Evolutionary conservation across 2,797 vertebrate species (phyloP).

Genomic region (Characodon lateralis): DNA sequence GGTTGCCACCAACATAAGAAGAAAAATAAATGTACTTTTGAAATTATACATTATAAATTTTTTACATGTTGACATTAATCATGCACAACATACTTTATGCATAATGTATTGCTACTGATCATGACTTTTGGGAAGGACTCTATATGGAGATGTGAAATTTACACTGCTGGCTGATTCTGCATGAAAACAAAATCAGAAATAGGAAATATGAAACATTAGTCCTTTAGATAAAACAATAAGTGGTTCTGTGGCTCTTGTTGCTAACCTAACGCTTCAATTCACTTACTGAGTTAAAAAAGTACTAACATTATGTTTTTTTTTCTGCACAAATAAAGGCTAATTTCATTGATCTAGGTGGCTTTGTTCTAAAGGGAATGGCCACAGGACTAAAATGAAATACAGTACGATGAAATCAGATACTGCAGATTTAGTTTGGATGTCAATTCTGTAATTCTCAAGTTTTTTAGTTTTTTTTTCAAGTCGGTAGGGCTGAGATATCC

Average conservation of each 20-base stretch:
- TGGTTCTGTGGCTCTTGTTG: constrained; percentile 30
- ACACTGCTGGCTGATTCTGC: constrained; percentile 47
- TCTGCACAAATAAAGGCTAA: background rate
- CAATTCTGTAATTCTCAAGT: constrained; percentile 59
- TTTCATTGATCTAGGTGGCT: background rate
- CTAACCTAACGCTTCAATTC: background rate
- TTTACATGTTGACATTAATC: constrained; percentile 41
- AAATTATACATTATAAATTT: constrained; percentile 24
- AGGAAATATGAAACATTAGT: constrained; percentile 36
- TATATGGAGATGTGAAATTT: constrained; percentile 50
- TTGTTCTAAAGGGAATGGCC: background rate
- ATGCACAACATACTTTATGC: constrained; percentile 33
- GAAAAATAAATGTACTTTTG: constrained; percentile 11
- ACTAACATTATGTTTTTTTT: background rate
- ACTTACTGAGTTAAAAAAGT: too few relatives aligned
- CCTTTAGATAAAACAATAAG: constrained; percentile 18
- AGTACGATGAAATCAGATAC: constrained; percentile 18
- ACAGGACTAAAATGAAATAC: constrained; percentile 19
- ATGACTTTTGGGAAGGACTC: constrained; percentile 43
- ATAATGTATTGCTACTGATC: constrained; percentile 47
- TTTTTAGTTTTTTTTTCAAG: constrained; percentile 45
- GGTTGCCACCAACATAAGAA: constrained; percentile 11
- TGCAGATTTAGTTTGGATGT: constrained; percentile 48
- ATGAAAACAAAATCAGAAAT: constrained; percentile 40
- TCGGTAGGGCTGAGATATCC: constrained; percentile 40